A percentile compares a stretch with the other conserved stretches of the same genome.
These are phyloP conservation scores for Aplysia californica DNA, from an alignment of 1,140 invertebrate genomes.

Conservation along the genomic window DNA sequence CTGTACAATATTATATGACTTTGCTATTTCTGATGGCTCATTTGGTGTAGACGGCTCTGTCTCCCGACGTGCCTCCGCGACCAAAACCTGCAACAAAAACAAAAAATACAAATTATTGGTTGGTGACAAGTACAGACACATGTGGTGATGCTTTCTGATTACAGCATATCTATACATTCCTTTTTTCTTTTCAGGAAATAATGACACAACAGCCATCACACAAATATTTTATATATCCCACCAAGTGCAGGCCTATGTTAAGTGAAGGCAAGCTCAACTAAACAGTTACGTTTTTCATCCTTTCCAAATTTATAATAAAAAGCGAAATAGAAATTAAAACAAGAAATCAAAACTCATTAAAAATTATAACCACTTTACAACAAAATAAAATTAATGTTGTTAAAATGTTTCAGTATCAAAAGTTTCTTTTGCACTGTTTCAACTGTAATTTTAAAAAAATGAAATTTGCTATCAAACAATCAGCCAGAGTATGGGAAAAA, in stretches of 20 bases:
- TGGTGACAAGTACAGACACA: neutral
- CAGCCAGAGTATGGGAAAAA: no score
- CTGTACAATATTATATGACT: neutral
- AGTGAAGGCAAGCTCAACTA: neutral
- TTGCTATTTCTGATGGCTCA: neutral
- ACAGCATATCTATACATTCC: neutral
- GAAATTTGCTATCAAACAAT: no score
- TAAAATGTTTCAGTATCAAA: no score
- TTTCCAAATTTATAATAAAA: no score
- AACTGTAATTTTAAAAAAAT: no score
- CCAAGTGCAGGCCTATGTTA: neutral
- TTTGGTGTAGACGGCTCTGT: neutral
- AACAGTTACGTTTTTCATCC: no score
- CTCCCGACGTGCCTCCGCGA: neutral
- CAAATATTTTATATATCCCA: neutral
- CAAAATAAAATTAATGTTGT: no score
- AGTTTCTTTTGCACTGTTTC: no score
- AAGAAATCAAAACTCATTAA: no score
- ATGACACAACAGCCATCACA: neutral
- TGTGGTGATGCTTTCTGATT: neutral
- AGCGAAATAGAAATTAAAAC: no score
- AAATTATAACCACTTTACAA: no score
- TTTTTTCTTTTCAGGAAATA: neutral
- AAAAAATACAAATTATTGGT: neutral
- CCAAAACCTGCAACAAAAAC: slow-evolving; percentile 2